Evolutionary conservation across 2,113 vertebrate genomes (phyloP).

Genomic region (Chloroceryle aenea): DNA sequence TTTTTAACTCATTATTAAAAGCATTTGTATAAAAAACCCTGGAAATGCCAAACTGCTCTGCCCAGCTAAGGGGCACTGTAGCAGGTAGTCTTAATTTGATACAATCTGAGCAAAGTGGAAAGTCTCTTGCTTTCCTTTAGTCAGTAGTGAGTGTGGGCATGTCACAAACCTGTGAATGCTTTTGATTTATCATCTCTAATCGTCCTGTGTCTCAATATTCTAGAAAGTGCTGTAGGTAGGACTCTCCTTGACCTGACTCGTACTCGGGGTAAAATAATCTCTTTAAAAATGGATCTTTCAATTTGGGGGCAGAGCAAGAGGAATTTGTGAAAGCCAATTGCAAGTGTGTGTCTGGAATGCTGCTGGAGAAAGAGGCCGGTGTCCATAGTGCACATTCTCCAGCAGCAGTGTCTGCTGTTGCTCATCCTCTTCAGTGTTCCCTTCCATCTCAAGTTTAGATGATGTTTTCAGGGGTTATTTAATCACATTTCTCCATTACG

Average conservation of each 20-base stretch:
- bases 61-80: not conserved
- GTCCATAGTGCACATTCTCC: too few relatives aligned
- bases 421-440: not conserved
- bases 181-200: not conserved
- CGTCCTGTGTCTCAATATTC: not conserved
- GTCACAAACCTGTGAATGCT: not conserved
- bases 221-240: not conserved
- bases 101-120: not conserved
- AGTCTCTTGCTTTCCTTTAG: not conserved
- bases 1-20: not conserved
- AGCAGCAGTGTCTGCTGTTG: not conserved
- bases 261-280: not conserved
- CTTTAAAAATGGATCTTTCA: not conserved
- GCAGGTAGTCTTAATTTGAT: not conserved
- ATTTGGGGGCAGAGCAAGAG: not conserved
- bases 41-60: not conserved
- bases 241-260: not conserved
- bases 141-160: not conserved
- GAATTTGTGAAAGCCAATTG: not conserved
- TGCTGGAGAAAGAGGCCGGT: too few relatives aligned
- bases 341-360: not conserved
- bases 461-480: not conserved
- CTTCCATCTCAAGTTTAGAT: not conserved
- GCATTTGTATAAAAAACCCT: not conserved
- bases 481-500: not conserved